Evolutionary conservation across 2,797 vertebrate genomes (phyloP).

Genomic region (Falco concolor): DNA sequence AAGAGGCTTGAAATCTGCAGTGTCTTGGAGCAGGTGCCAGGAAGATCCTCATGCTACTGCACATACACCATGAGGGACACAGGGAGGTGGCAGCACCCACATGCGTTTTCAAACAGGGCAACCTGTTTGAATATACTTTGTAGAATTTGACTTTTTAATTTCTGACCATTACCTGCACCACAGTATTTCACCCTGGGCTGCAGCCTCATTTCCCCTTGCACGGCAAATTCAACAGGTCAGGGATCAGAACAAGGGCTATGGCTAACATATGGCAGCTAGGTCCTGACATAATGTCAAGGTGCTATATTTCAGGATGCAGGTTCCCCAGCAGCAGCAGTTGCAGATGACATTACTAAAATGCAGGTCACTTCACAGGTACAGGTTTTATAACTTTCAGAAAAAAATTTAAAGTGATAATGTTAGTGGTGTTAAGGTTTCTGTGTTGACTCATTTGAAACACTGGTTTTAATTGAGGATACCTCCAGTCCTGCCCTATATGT

Average conservation of each 20-base stretch:
- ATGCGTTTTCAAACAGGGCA: neutral
- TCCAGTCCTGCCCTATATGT: fast-evolving
- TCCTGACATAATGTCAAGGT: neutral
- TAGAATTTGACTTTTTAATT: neutral
- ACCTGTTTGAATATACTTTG: neutral
- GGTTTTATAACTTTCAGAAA: neutral
- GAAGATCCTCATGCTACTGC: neutral
- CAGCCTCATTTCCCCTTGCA: neutral
- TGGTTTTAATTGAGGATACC: neutral
- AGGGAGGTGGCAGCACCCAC: neutral
- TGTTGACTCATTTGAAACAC: neutral
- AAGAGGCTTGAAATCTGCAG: neutral
- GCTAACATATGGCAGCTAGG: neutral
- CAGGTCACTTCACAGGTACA: neutral
- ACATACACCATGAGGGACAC: fast-evolving
- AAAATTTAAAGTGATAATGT: neutral
- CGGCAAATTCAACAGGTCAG: neutral
- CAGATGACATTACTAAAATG: neutral
- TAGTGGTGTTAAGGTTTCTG: neutral
- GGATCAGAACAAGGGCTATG: neutral
- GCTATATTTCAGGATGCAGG: neutral
- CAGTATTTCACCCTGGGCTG: neutral
- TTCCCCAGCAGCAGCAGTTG: neutral
- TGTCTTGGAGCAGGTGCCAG: neutral
- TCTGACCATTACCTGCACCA: neutral